Conservation (phyloP, 1,140 invertebrate genomes). For the Teleopsis dalmanni region DNA sequence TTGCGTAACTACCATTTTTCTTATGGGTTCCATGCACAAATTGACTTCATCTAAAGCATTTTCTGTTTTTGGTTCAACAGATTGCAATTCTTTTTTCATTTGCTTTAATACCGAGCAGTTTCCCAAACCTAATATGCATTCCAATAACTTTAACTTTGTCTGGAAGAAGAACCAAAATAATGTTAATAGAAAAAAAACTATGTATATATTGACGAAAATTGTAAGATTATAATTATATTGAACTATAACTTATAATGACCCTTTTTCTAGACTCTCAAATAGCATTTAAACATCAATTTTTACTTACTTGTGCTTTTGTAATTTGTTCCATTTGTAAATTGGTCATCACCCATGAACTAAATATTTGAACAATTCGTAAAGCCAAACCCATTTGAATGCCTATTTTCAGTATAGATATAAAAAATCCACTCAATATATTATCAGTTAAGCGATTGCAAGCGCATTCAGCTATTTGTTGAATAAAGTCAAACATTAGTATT, state of each 20-base stretch:
- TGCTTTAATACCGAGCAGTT: neutral
- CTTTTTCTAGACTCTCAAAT: neutral
- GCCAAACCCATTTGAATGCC: constrained; percentile 24
- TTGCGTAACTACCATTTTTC: neutral
- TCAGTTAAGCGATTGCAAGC: constrained; percentile 29
- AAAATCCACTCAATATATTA: constrained; percentile 16
- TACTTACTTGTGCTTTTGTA: constrained; percentile 18
- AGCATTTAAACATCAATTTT: neutral
- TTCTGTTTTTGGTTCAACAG: neutral
- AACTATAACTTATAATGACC: too few species aligned
- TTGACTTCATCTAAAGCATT: neutral
- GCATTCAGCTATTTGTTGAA: constrained; percentile 27
- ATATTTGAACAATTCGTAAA: constrained; percentile 23
- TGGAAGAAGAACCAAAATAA: constrained; percentile 1
- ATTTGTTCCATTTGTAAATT: constrained; percentile 37
- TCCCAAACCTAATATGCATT: constrained; percentile 9
- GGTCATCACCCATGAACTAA: constrained; percentile 26
- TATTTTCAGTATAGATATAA: constrained; percentile 18
- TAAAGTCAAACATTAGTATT: constrained; percentile 19
- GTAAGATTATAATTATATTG: too few species aligned
- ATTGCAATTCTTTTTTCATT: neutral
- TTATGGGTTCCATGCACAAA: neutral
- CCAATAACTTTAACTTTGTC: constrained; percentile 12
- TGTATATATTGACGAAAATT: neutral
- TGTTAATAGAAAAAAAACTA: neutral